Evolutionary conservation across 2,797 vertebrate genomes (phyloP), one percentile per base, ranked within the genome.

Genomic region (Lycodopsis pacificus): DNA sequence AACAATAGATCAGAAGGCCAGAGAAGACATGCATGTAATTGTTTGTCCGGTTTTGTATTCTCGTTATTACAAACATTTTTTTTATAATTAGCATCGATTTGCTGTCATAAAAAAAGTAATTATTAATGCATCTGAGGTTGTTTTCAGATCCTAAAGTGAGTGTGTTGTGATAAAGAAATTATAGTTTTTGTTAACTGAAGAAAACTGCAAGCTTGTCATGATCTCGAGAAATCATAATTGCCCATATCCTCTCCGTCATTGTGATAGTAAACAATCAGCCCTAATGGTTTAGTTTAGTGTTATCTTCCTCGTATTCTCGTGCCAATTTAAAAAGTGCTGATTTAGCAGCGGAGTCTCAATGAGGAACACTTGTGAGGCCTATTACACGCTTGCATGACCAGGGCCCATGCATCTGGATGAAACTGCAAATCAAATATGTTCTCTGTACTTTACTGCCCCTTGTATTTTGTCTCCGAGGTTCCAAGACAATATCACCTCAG

Each of bases 311-410:
- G 4, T 74, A 51, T 72, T 73, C 67, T 71, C 54, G 73, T 65
- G 61, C 59, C 65, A 80, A 71, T 82, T 81, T 72, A 56, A 77
- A 91, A 91, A 78, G 54, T 72, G 86, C 77, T 86, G 79, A 89
- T 79, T 67, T 82, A 44, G 71, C 83, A 79, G 71, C 15, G 3
- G 53, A 25, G 27, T 51, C 71, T 76, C 20, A 57, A 6, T 58
- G 76, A 67, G 44, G 27, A 74, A 51, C 56, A 63, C 80, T 79
- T 73, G 65, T 1, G 59, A 77, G 40, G 22, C 40, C 71, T 84
- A 89, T 93, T 89, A 89, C 89, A 91, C 73, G 67, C 79, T 74
- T 82, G 77, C 73, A 86, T 86, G 83, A 86, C 81, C 81, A 71
- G 51, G 61, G 32, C 69, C 57, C 42, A 1, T 65, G 65, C 65